Evolutionary conservation across 2,113 vertebrate species (phyloP), one percentile per base, ranked within the genome.

Genomic region (Clinocottus analis): DNA sequence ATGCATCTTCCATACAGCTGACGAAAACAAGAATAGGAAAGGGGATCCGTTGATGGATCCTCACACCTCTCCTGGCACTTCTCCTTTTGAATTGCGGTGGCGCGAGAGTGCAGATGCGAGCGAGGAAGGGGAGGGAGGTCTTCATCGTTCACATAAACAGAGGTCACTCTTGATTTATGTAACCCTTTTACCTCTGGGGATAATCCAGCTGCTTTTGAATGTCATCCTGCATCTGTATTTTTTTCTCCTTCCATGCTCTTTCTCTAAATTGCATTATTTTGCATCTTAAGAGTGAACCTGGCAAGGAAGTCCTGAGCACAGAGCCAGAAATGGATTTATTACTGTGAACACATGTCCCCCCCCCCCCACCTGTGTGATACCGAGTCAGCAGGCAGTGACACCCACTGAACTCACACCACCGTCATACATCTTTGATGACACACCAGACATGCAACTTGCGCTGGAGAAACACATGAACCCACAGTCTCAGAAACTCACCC

Each of bases 381-480:
- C n/a, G n/a, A n/a, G n/a, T n/a, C n/a, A n/a, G 29, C 61, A 12
- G 31, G n/a, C 29, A 0, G 41, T 12, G 60, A 68, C 79, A 41
- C 41, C 65, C 45, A 35, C 41, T 47, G 62, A 69, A 41, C 47
- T 49, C 47, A 21, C 47, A 49, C 47, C 21, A 9, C 47, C 21
- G 47, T n/a, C 62, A 75, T 37, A 47, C 76, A 84, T 74, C 55
- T 75, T 60, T 69, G 33, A 87, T 71, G 78, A 80, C 82, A 77
- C 0, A 10, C 27, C 25, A 68, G n/a, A 63, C 9, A 61, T 21
- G 17, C 5, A n/a, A 82, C 41, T 33, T 43, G 59, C 31, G 47
- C 72, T 21, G 16, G 11, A 25, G 43, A 33, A 62, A 45, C 55
- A 64, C 63, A 51, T 21, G 53, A 0, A 27, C 19, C n/a, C n/a